Conservation (phyloP, 2,113 vertebrate species). For the Sturnus vulgaris region DNA sequence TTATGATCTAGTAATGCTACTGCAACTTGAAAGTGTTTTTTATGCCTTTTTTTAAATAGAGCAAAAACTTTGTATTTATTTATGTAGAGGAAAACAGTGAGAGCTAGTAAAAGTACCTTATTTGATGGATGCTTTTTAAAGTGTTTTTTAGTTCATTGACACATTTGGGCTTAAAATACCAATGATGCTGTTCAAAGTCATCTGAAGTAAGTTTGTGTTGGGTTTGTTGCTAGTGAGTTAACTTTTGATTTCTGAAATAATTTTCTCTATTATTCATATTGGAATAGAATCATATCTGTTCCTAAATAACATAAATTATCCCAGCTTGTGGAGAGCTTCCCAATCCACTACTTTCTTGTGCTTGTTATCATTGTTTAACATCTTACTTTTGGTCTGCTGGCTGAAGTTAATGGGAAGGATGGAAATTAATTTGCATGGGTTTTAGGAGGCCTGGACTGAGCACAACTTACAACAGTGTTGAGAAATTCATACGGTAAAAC, state of each 20-base stretch:
- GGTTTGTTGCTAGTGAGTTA: neutral
- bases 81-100: neutral
- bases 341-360: neutral
- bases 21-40: neutral
- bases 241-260: neutral
- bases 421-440: neutral
- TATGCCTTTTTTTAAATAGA: neutral
- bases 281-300: neutral
- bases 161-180: neutral
- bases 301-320: neutral
- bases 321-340: neutral
- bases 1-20: neutral
- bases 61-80: neutral
- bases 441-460: neutral
- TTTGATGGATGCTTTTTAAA: neutral
- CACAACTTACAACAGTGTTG: neutral
- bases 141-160: neutral
- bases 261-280: neutral
- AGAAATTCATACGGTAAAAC: neutral
- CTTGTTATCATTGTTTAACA: neutral
- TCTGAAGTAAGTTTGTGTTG: neutral
- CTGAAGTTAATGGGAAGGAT: neutral
- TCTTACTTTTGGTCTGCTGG: neutral
- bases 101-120: neutral
- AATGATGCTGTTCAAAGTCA: neutral